phyloP scores from a whole-genome alignment of 2,797 vertebrate genomes.

The Falco peregrinus region DNA sequence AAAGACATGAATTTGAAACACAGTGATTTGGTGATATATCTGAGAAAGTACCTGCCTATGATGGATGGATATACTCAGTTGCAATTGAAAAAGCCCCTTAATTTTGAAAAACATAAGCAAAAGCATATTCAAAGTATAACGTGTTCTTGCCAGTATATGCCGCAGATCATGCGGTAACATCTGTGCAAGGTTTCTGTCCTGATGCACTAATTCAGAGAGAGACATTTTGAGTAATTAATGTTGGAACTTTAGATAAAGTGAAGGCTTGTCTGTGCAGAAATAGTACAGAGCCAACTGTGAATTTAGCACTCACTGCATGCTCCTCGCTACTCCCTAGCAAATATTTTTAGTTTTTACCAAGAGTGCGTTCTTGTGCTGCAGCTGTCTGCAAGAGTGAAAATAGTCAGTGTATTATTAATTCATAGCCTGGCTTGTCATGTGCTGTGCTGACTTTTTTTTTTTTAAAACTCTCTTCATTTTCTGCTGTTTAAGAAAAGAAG shows the following conservation, averaged over 20 bases:
- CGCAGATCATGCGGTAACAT: accelerated
- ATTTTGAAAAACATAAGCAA: neutral
- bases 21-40: neutral
- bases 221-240: neutral
- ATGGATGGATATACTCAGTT: too few relatives aligned
- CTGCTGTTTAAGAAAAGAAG: neutral
- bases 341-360: neutral
- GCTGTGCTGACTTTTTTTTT: neutral
- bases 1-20: neutral
- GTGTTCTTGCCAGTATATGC: neutral
- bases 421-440: neutral
- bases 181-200: neutral
- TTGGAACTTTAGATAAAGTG: neutral
- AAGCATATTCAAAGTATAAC: too few relatives aligned
- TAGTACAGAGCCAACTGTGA: neutral
- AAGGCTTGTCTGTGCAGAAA: neutral
- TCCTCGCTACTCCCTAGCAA: neutral
- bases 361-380: neutral
- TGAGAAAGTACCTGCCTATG: accelerated
- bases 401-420: neutral
- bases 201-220: neutral
- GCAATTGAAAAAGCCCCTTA: neutral
- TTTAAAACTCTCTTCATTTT: neutral
- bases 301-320: neutral
- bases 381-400: neutral